Conservation (phyloP, 1,140 invertebrate species). For the Holotrichia oblita region DNA sequence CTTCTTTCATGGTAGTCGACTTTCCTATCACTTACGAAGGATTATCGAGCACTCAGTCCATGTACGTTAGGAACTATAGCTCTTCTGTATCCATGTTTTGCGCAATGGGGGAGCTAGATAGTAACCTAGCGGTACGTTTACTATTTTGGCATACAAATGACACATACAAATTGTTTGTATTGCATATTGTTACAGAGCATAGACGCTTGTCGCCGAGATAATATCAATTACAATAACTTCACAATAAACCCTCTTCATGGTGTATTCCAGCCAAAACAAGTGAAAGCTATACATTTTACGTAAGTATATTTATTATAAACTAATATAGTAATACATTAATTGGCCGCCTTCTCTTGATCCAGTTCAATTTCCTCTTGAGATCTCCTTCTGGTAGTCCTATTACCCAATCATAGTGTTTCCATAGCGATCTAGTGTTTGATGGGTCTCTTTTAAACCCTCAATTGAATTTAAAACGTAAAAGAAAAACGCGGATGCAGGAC, state of each 20-base stretch:
- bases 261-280: background rate
- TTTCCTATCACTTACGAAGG: conserved; percentile 53
- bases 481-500: too few relatives aligned
- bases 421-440: too few relatives aligned
- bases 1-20: conserved; percentile 47
- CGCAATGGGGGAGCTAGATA: conserved; percentile 44
- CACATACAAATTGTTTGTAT: too few relatives aligned
- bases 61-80: conserved; percentile 52
- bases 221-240: background rate
- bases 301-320: too few relatives aligned
- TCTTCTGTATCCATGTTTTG: conserved; percentile 51
- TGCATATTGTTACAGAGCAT: conserved; percentile 3
- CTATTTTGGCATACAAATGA: too few relatives aligned
- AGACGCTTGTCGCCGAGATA: background rate
- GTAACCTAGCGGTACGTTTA: background rate
- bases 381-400: too few relatives aligned
- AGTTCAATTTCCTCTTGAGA: too few relatives aligned
- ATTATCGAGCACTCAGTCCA: conserved; percentile 40
- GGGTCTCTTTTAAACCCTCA: too few relatives aligned
- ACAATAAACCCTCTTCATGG: background rate
- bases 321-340: too few relatives aligned
- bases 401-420: too few relatives aligned
- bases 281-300: conserved; percentile 4
- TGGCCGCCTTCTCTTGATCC: too few relatives aligned
- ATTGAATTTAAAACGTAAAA: too few relatives aligned